phyloP scores from a whole-genome alignment of 92 coral and sea anemone species.

The Hydrozoanthus gracilis region DNA sequence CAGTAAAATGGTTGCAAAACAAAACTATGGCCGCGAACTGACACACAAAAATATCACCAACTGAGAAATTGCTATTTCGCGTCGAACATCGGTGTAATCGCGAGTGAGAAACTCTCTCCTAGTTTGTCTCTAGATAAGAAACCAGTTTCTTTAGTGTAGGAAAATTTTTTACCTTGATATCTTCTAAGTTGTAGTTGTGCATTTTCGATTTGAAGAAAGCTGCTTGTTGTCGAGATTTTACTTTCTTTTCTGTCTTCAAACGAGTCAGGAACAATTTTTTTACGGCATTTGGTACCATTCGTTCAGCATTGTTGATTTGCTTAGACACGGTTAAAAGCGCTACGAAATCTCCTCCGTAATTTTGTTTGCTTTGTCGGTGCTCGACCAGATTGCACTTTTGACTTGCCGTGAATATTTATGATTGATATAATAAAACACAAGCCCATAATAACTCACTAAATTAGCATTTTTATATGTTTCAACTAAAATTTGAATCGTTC shows the following conservation, averaged over 20 bases:
- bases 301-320: not conserved
- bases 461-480: slow-evolving; percentile 13
- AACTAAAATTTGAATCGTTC: too few relatives aligned
- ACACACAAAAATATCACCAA: not conserved
- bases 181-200: slow-evolving; percentile 36
- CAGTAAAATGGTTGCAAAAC: too few relatives aligned
- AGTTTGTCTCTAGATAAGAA: not conserved
- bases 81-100: too few relatives aligned
- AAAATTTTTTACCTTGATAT: slow-evolving; percentile 23
- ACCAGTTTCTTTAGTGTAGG: not conserved
- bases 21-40: not conserved
- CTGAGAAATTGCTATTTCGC: not conserved
- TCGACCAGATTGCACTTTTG: slow-evolving; percentile 12
- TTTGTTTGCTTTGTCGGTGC: slow-evolving; percentile 6
- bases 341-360: not conserved
- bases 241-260: not conserved
- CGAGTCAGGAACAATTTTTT: not conserved
- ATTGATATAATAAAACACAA: slow-evolving; percentile 8
- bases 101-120: not conserved
- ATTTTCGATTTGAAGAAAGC: slow-evolving; percentile 7
- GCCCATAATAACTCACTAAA: slow-evolving; percentile 15
- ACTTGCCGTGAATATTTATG: slow-evolving; percentile 23
- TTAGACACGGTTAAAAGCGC: not conserved
- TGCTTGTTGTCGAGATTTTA: not conserved
- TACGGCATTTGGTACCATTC: not conserved